These are phyloP conservation scores for Heterodera filipjevi DNA, from an alignment of 2,888 invertebrate species.

Conservation along the genomic window DNA sequence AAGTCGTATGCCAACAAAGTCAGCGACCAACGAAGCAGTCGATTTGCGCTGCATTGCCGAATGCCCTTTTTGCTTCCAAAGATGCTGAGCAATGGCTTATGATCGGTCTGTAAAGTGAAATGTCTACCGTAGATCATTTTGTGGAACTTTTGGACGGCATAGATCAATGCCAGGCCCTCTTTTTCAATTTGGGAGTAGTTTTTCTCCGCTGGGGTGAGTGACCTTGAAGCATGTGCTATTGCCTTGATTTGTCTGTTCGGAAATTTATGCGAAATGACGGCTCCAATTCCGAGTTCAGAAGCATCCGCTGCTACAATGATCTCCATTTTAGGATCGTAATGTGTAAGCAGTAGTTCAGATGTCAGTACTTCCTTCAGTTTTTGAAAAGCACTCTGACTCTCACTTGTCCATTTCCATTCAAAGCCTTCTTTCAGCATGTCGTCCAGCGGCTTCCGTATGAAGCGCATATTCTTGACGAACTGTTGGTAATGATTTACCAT, in stretches of 20 bases:
- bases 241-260: conserved; percentile 54
- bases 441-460: conserved; percentile 46
- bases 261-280: conserved; percentile 48
- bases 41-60: conserved; percentile 56
- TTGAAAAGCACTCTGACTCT: conserved; percentile 38
- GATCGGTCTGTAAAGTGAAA: conserved; percentile 63
- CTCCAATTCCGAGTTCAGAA: conserved; percentile 61
- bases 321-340: conserved; percentile 58
- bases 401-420: conserved; percentile 41
- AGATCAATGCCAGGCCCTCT: conserved; percentile 66
- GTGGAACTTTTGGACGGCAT: conserved; percentile 66
- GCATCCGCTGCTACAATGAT: conserved; percentile 66
- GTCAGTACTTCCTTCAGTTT: conserved; percentile 51
- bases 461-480: conserved; percentile 34
- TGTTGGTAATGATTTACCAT: conserved; percentile 39
- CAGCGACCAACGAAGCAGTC: conserved; percentile 54
- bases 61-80: conserved; percentile 47
- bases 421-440: conserved; percentile 38
- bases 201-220: conserved; percentile 42
- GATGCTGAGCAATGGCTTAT: conserved; percentile 63
- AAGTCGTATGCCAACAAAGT: conserved; percentile 64
- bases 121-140: conserved; percentile 66
- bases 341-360: conserved; percentile 41
- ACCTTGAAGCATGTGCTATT: conserved; percentile 39
- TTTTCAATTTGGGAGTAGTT: conserved; percentile 54